Conservation (phyloP, 2,797 vertebrate species). For the Spondyliosoma cantharus region DNA sequence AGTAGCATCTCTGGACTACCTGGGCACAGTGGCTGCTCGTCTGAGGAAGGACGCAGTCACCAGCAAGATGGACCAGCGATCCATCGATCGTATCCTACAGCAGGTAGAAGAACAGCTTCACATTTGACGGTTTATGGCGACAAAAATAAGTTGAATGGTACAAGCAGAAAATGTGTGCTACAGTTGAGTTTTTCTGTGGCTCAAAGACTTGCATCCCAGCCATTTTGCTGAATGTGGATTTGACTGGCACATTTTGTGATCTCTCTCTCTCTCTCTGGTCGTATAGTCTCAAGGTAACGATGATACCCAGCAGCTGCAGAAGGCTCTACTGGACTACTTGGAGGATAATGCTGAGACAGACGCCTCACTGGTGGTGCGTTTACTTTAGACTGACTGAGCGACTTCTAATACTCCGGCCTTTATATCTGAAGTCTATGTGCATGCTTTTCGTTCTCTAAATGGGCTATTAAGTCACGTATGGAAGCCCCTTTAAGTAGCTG, state of each 20-base stretch:
- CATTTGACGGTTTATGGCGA: neutral
- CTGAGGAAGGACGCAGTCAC: constrained; percentile 96
- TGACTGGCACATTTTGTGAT: neutral
- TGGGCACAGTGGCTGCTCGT: constrained; percentile 96
- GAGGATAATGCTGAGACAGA: constrained; percentile 95
- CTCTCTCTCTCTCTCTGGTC: constrained; percentile 22
- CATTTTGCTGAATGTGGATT: constrained; percentile 4
- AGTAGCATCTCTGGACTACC: constrained; percentile 97
- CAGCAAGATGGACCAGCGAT: constrained; percentile 97
- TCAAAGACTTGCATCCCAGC: neutral
- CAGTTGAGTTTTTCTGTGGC: neutral
- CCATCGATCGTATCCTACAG: constrained; percentile 93
- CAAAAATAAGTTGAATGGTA: neutral
- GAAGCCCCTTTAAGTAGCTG: neutral
- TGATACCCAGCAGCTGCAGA: constrained; percentile 96
- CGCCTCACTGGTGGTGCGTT: constrained; percentile 91
- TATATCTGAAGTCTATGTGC: neutral
- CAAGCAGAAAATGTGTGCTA: neutral
- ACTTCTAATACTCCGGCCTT: constrained; percentile 1
- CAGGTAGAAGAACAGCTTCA: constrained; percentile 81
- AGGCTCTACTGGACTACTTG: constrained; percentile 95
- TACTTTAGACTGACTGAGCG: constrained; percentile 20
- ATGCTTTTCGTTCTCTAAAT: neutral
- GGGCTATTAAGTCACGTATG: neutral
- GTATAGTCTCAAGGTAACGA: constrained; percentile 86